Base-by-base conservation (phyloP, 2,888 invertebrate genomes). In the Abscondita cerata region DNA sequence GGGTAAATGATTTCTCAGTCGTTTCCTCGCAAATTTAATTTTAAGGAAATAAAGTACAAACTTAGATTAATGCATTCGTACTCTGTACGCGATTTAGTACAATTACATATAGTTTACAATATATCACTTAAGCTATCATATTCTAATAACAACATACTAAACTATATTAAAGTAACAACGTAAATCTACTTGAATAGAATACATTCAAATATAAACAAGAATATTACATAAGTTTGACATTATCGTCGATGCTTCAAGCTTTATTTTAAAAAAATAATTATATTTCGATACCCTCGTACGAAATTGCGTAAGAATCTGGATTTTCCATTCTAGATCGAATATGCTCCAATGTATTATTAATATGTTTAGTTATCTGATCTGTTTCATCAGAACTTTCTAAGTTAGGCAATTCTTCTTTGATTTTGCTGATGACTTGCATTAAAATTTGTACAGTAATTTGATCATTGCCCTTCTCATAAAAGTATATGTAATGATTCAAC, bases 351-450 rank as follows among this genome's bases (percentile, higher is more conserved):
- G 95, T 95, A 76, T 95, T 95, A 72, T 91, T 92, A 80, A 98
- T 95, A 80, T 98, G 98, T 76, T 94, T 95, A 65, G 93, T 92
- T 69, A 99, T 96, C 82, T 97, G 96, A 75, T 98, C 97, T 25
- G 96, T 95, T 80, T 98, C 98, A 74, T 97, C 96, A 13, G 92
- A 95, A 50, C 92, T 90, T 76, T 98, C 98, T 65, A 99, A 83
- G 80, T 95, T 96, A 0, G 96, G 94, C 25, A 98, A 81, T 78
- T 97, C 96, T 73, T 97, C 96, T 68, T 92, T 90, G 48, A 98
- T 94, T 81, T 97, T 96, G 34, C 89, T 89, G 65, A 98, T 93
- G 47, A 98, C 87, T 92, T 97, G 82, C 48, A 80, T 81, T 48
- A 81, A 65, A 51, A 80, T 75, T 65, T 78, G 80, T 13, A 78